Base-by-base conservation (phyloP, 2,888 invertebrate genomes). In the Zaprionus lineosus region DNA sequence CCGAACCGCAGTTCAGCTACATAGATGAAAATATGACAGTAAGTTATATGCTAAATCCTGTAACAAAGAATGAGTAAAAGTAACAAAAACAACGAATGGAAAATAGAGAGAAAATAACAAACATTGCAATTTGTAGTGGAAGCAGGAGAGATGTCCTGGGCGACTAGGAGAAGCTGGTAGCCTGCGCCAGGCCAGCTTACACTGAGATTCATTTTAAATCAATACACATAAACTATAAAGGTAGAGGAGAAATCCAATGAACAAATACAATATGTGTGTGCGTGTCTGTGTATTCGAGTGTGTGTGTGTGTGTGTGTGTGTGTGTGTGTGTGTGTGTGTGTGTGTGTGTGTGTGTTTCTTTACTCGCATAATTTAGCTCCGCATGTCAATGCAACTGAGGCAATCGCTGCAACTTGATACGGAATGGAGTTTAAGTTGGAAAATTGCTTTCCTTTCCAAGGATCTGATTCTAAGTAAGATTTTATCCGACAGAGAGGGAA, bases 11-110 rank as follows among this genome's bases (percentile, higher is more conserved):
- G 21, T 40, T 21, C 51, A 14, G 37, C 28, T 14, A 37, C 64
- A n/a, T 68, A 76, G 74, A 84, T 78, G 84, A 78, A 78, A 78
- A 78, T 78, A 78, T 84, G 77, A 81, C 84, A 84, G 78, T 78
- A 78, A 78, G 77, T 84, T 78, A 84, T 84, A 73, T 76, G 81
- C 65, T 72, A 79, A 63, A 63, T 40, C 55, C 46, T 28, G 39
- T 15, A 64, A 43, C 53, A 46, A 62, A 58, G 58, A 11, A 55
- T n/a, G 55, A 33, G 46, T 41, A 16, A 28, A 24, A 8, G 24
- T 26, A 28, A 46, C 18, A 33, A 47, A 61, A 40, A 39, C 24
- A 40, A 44, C 28, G 14, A 31, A 18, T 18, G 24, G 28, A 9
- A 52, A 47, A 18, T 15, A 8, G 6, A 37, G 12, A 44, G 21